Percentiles rank a stretch among this genome's conserved stretches.
phyloP scores from a whole-genome alignment of 2,113 vertebrate genomes.

The Ctenomys sociabilis region DNA sequence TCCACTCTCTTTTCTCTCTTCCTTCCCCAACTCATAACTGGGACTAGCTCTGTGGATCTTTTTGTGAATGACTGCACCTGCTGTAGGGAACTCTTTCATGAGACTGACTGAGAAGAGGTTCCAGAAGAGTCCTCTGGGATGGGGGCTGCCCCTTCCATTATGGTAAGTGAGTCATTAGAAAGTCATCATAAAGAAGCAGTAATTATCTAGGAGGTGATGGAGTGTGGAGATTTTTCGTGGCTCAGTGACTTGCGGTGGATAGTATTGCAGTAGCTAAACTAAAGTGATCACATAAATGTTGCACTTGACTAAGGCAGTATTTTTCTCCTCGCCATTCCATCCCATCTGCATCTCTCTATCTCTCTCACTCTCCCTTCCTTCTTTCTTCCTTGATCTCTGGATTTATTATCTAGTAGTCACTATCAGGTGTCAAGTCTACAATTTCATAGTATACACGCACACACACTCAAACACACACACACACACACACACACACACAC shows the following conservation, averaged over 20 bases:
- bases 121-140: neutral
- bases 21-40: neutral
- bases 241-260: constrained; percentile 60
- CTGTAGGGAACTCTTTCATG: neutral
- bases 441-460: too few relatives aligned
- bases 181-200: constrained; percentile 80
- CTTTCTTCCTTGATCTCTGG: neutral
- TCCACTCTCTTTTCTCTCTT: neutral
- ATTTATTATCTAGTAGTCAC: neutral
- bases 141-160: constrained; percentile 70
- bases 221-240: constrained; percentile 72
- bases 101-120: neutral
- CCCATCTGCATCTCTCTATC: accelerated
- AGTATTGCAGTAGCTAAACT: constrained; percentile 39
- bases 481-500: too few relatives aligned
- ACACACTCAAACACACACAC: too few relatives aligned
- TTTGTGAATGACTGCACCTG: neutral
- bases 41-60: neutral
- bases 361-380: neutral
- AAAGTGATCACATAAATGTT: constrained; percentile 69
- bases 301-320: neutral
- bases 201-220: constrained; percentile 84
- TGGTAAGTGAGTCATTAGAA: constrained; percentile 79
- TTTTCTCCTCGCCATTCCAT: accelerated
- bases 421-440: neutral